phyloP scores from a whole-genome alignment of 2,888 invertebrate species.

The Spialia ferax region DNA sequence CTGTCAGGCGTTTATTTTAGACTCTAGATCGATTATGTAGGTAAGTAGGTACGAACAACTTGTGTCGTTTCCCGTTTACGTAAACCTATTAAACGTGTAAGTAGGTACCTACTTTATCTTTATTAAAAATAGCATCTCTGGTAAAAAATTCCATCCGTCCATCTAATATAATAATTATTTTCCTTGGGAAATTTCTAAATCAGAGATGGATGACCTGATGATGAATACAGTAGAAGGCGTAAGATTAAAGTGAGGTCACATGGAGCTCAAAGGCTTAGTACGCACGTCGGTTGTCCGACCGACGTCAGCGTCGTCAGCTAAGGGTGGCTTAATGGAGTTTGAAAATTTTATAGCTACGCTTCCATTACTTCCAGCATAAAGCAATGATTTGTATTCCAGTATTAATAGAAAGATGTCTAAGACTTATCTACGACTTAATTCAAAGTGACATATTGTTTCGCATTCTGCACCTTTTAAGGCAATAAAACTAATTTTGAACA shows the following conservation, averaged over 20 bases:
- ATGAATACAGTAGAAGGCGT: conserved; percentile 48
- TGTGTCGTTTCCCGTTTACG: neutral
- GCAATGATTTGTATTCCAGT: neutral
- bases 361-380: neutral
- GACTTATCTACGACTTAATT: no score
- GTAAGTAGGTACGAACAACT: neutral
- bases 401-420: neutral
- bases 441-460: no score
- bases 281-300: neutral
- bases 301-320: conserved; percentile 24
- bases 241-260: conserved; percentile 65
- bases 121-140: conserved; percentile 11
- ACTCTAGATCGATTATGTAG: conserved; percentile 15
- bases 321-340: conserved; percentile 9
- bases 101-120: conserved; percentile 1
- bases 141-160: conserved; percentile 13
- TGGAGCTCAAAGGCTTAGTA: conserved; percentile 67
- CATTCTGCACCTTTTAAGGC: no score
- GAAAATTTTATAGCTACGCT: conserved; percentile 22
- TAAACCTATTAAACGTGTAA: no score
- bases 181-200: conserved; percentile 62
- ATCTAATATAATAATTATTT: no score
- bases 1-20: neutral
- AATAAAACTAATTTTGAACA: no score
- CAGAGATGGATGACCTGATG: conserved; percentile 64